Base-by-base conservation (phyloP, 1,140 invertebrate genomes). In the Doryteuthis pealeii region DNA sequence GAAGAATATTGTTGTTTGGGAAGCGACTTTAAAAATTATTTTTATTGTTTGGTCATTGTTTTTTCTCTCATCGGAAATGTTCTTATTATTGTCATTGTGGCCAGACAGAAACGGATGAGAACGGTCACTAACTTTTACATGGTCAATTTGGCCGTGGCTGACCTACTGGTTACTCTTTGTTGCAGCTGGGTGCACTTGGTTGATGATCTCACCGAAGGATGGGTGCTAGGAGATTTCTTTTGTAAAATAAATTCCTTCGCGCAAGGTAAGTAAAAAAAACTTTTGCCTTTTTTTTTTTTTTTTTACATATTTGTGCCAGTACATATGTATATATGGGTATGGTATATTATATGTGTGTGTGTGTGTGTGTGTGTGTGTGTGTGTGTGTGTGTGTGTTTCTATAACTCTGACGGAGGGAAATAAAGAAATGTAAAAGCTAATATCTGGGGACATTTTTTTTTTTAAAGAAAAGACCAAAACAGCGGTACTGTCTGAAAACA, bases 111-210 rank as follows among this genome's bases (percentile, higher is more conserved):
- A 33, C 75, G 73, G 1, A 79, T 85, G 79, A 74, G 79, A 31
- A 86, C 81, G 3, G 75, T 80, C 3, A 84, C 83, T 26, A 85
- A 86, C 76, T 82, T 77, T 66, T 86, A 83, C 62, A 82, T 86
- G 26, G 73, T 86, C 62, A 86, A 86, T 67, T 75, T 86, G 62
- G 82, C 81, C n/a, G 79, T 86, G n/a, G 79, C 82, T 15, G 84
- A 85, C 77, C 73, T 85, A n/a, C 70, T 85, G 75, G 89, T 90
- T 14, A 87, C 88, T 1, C 15, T 88, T 3, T 88, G 82, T 33
- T 89, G 88, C 68, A 89, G 87, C 78, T 90, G 89, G 89, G 87
- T 89, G 2, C 88, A 89, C 62, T 73, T 89, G 1, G 84, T 89
- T 5, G 82, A 83, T 67, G 76, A 81, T 58, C 69, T 84, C 1